Evolutionary conservation across 1,140 invertebrate genomes (phyloP).

Genomic region (Megalopta genalis): DNA sequence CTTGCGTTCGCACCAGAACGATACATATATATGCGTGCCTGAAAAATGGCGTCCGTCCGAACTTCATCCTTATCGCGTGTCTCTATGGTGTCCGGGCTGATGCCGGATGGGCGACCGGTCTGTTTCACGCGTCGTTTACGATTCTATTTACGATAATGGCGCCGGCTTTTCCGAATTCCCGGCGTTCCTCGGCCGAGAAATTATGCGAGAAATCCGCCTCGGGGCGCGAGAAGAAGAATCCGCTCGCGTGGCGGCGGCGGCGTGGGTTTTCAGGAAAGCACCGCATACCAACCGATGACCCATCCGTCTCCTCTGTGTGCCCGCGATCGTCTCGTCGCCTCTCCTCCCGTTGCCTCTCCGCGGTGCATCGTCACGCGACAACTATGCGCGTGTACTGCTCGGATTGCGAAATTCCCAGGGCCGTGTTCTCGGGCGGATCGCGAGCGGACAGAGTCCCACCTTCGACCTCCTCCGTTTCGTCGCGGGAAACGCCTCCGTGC

Average conservation of each 20-base stretch:
- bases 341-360: conserved; percentile 37
- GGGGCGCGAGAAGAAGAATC: background rate
- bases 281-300: conserved; percentile 26
- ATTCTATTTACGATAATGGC: conserved; percentile 2
- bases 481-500: background rate
- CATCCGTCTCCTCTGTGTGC: conserved; percentile 27
- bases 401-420: conserved; percentile 54
- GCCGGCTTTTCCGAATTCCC: background rate
- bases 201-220: conserved; percentile 1
- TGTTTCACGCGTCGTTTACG: background rate
- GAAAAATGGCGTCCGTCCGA: too few species aligned
- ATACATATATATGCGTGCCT: too few species aligned
- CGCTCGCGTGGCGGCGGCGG: background rate
- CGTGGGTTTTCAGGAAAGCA: conserved; percentile 38
- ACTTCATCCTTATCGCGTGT: too few species aligned
- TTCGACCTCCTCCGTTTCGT: background rate
- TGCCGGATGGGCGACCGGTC: too few species aligned
- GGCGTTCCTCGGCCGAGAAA: background rate
- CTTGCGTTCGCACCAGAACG: too few species aligned
- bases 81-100: too few species aligned
- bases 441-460: background rate
- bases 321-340: conserved; percentile 7
- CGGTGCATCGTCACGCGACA: conserved; percentile 59
- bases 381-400: conserved; percentile 51
- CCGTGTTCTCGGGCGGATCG: conserved; percentile 3